phyloP scores from a whole-genome alignment of 2,113 vertebrate species.

The Bos taurus region DNA sequence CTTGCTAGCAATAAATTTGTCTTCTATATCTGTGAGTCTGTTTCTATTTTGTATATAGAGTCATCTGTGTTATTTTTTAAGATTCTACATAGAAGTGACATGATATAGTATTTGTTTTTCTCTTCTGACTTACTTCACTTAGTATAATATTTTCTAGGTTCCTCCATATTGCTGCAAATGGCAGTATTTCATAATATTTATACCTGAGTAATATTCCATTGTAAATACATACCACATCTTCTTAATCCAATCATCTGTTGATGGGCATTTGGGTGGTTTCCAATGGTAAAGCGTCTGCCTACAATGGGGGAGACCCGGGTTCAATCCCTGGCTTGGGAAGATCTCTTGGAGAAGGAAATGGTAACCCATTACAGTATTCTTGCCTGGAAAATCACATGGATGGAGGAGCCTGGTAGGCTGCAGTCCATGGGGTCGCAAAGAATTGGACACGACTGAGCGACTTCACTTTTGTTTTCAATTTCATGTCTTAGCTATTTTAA shows the following conservation, averaged over 20 bases:
- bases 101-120: background rate
- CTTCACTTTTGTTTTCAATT: too few relatives aligned
- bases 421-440: too few relatives aligned
- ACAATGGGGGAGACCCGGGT: too few relatives aligned
- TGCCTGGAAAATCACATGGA: too few relatives aligned
- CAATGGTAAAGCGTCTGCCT: accelerated
- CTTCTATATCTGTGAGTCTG: background rate
- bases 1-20: background rate
- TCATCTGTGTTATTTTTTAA: background rate
- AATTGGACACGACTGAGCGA: too few relatives aligned
- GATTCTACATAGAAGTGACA: background rate
- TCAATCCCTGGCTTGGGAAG: too few relatives aligned
- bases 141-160: background rate
- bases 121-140: background rate
- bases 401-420: too few relatives aligned
- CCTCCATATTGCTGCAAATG: background rate
- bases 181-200: background rate
- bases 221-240: background rate
- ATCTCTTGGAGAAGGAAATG: too few relatives aligned
- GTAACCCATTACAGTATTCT: too few relatives aligned
- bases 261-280: background rate
- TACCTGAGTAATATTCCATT: background rate
- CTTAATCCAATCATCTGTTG: background rate
- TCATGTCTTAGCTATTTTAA: background rate
- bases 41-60: background rate